Conservation (phyloP, 2,888 invertebrate species). For the Tuta absoluta region DNA sequence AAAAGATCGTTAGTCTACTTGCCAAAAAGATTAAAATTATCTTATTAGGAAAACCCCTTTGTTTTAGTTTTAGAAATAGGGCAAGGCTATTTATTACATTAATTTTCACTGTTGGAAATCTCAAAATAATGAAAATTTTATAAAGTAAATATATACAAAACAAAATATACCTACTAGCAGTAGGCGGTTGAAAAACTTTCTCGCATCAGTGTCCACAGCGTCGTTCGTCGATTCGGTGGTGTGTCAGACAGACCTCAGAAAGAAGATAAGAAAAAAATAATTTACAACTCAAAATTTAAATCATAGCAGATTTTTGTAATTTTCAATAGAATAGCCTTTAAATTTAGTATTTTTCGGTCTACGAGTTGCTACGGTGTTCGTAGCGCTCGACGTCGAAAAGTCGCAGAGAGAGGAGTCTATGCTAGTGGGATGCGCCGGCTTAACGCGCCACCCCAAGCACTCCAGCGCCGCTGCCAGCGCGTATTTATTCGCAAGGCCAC, state of each 20-base stretch:
- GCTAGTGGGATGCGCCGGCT: constrained; percentile 63
- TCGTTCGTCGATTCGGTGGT: no score
- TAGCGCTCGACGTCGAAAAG: constrained; percentile 61
- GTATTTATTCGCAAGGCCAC: constrained; percentile 81
- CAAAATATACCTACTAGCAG: no score
- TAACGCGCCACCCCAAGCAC: constrained; percentile 55
- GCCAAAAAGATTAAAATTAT: background rate
- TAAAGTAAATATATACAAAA: no score
- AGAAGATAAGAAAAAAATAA: background rate
- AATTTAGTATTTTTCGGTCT: constrained; percentile 41
- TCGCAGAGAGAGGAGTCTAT: constrained; percentile 62
- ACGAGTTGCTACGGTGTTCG: constrained; percentile 57
- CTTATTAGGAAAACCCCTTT: background rate
- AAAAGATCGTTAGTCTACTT: background rate
- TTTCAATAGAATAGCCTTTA: background rate
- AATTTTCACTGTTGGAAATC: background rate
- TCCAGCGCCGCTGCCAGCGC: constrained; percentile 44
- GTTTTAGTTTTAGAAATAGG: background rate
- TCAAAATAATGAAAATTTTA: no score
- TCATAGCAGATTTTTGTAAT: background rate
- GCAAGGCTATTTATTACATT: no score
- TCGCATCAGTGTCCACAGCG: no score
- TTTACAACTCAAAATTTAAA: background rate
- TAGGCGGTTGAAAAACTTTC: no score
- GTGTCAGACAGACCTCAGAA: no score